Base-by-base conservation (phyloP, 2,797 vertebrate genomes). In the Nannoperca obscura region DNA sequence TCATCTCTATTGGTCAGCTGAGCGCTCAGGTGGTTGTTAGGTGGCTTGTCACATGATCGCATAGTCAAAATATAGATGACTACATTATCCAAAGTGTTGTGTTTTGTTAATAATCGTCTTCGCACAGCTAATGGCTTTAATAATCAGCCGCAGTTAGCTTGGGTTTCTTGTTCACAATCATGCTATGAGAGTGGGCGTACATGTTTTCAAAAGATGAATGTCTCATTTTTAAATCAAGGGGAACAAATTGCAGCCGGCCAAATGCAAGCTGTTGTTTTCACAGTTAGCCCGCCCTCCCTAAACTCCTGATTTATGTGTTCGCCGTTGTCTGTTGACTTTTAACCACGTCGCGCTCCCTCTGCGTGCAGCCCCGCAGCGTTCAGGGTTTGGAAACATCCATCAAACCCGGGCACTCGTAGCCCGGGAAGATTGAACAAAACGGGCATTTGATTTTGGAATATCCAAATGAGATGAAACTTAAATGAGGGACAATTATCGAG, bases 391-490 rank as follows among this genome's bases (percentile, higher is more conserved):
- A 57, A 70, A 74, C 79, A 87, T 88, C 63, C 60, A 88, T 88
- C 80, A 82, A 74, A 71, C 61, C 49, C 44, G 75, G 71, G 71
- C 65, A 50, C 38, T 53, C 38, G 55, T n/a, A 27, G 54, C 22
- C 8, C 24, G 5, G 68, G 19, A 53, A 46, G n/a, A 72, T 11
- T 20, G 50, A 1, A 6, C 71, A 73, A 68, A 71, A 57, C 15
- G 4, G 34, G 34, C 52, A 46, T 82, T 79, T 73, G 74, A 82
- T 80, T 81, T 79, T 69, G 40, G 69, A 72, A 67, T 64, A 76
- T 85, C 76, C 60, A 80, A 85, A 87, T 75, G 72, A 83, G 81
- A 84, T 82, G n/a, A 86, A 91, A 85, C 81, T 82, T 89, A 89
- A 89, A 92, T 82, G 84, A 90, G 80, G 80, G 76, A 73, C 85